These are phyloP conservation scores for Geodia barretti DNA, from an alignment of 37 sponge, comb jelly and placozoan genomes.

Conservation along the genomic window DNA sequence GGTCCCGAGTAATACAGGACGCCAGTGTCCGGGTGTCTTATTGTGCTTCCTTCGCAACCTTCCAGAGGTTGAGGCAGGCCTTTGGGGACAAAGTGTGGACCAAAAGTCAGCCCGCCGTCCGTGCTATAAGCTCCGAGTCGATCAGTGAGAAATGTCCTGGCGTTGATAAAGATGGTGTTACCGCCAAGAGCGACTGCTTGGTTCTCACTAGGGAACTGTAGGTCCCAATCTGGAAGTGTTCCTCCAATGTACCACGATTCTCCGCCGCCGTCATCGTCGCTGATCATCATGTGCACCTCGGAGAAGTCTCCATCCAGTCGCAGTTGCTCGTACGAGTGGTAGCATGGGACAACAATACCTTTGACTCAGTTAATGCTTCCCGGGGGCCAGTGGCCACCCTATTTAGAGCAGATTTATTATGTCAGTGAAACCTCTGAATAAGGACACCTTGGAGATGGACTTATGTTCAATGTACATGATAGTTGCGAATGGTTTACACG, in stretches of 20 bases:
- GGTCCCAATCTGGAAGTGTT: neutral
- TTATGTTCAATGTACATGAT: neutral
- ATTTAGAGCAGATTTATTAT: neutral
- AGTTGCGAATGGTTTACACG: too few species aligned
- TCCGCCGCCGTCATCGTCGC: conserved; percentile 2
- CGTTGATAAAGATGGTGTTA: neutral
- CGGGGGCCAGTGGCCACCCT: conserved; percentile 6
- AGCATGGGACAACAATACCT: neutral
- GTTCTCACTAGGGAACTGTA: neutral
- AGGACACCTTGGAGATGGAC: neutral
- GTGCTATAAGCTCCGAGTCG: neutral
- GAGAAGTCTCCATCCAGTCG: neutral
- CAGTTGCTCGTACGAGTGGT: neutral
- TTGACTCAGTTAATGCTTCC: neutral
- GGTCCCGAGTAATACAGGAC: conserved; percentile 2
- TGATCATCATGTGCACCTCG: conserved; percentile 10
- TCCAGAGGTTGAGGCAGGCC: conserved; percentile 10
- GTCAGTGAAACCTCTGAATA: neutral
- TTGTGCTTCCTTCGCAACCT: conserved; percentile 1
- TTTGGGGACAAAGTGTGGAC: neutral
- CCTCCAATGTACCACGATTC: conserved; percentile 4
- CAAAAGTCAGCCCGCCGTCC: conserved; percentile 1
- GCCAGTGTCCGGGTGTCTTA: neutral
- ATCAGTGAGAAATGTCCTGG: neutral
- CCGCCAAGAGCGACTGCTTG: neutral